phyloP scores from a whole-genome alignment of 2,113 vertebrate species.

The Muntiacus muntjak region DNA sequence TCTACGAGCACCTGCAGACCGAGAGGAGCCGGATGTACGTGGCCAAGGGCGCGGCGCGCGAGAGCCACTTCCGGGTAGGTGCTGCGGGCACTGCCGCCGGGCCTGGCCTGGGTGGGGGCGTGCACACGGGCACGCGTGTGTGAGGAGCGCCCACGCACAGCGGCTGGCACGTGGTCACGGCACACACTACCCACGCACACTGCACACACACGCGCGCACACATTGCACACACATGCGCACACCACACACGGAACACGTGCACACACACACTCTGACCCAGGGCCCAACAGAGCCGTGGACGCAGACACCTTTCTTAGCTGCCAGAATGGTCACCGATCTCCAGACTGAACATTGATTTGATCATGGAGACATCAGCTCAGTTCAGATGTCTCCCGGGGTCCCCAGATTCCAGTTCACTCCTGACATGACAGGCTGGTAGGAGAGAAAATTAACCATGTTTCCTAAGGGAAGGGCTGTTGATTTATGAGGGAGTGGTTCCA shows the following conservation, averaged over 20 bases:
- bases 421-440: accelerated
- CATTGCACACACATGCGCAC: no score
- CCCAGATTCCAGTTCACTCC: accelerated
- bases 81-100: accelerated
- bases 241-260: accelerated
- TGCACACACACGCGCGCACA: no score
- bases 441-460: accelerated
- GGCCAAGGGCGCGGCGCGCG: conserved; percentile 88
- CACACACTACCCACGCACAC: neutral
- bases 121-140: accelerated
- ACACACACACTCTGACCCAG: accelerated
- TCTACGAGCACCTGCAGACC: conserved; percentile 89
- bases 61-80: conserved; percentile 95
- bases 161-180: neutral
- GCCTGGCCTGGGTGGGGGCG: accelerated
- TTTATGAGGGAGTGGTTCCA: accelerated
- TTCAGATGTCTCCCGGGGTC: accelerated
- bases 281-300: accelerated
- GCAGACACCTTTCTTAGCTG: neutral
- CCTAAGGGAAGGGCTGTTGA: neutral
- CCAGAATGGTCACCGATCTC: accelerated
- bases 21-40: conserved; percentile 92
- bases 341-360: accelerated
- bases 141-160: neutral
- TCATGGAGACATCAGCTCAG: accelerated